A percentile compares a stretch with the other conserved stretches of the same genome.
Conservation (phyloP, 2,888 invertebrate species). For the Cyclophora punctaria region DNA sequence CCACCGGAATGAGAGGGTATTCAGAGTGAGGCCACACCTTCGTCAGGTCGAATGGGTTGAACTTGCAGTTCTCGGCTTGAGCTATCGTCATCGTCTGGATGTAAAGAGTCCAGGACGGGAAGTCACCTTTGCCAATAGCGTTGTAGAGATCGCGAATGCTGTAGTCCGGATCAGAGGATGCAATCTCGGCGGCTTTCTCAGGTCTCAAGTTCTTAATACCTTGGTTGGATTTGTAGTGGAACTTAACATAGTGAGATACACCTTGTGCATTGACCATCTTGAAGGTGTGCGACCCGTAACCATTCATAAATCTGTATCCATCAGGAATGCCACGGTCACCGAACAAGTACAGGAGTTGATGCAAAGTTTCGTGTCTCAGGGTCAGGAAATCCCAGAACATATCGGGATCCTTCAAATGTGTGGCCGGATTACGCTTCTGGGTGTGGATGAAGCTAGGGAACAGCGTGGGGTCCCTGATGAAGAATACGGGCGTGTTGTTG, state of each 20-base stretch:
- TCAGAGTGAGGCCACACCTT: conserved; percentile 94
- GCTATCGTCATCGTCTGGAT: conserved; percentile 94
- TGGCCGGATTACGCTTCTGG: conserved; percentile 95
- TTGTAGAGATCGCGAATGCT: conserved; percentile 92
- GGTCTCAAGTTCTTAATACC: conserved; percentile 87
- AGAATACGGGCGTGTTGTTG: conserved; percentile 95
- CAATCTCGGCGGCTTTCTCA: conserved; percentile 80
- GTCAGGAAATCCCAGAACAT: conserved; percentile 98
- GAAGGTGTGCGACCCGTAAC: conserved; percentile 96
- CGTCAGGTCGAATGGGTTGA: conserved; percentile 95
- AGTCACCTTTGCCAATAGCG: conserved; percentile 84
- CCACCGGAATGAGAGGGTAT: conserved; percentile 91
- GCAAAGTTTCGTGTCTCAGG: conserved; percentile 89
- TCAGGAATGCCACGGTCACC: conserved; percentile 95
- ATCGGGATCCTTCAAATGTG: conserved; percentile 92
- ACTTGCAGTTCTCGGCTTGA: conserved; percentile 85
- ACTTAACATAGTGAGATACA: conserved; percentile 89
- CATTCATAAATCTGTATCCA: conserved; percentile 95
- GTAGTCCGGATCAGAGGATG: conserved; percentile 90
- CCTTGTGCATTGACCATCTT: conserved; percentile 88
- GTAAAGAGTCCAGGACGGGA: conserved; percentile 85
- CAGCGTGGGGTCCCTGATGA: conserved; percentile 90
- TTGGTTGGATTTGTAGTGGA: conserved; percentile 95
- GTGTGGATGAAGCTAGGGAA: conserved; percentile 98
- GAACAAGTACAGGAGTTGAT: conserved; percentile 90